Conservation (phyloP, 2,888 invertebrate genomes). For the Cerceris ruficornis region DNA sequence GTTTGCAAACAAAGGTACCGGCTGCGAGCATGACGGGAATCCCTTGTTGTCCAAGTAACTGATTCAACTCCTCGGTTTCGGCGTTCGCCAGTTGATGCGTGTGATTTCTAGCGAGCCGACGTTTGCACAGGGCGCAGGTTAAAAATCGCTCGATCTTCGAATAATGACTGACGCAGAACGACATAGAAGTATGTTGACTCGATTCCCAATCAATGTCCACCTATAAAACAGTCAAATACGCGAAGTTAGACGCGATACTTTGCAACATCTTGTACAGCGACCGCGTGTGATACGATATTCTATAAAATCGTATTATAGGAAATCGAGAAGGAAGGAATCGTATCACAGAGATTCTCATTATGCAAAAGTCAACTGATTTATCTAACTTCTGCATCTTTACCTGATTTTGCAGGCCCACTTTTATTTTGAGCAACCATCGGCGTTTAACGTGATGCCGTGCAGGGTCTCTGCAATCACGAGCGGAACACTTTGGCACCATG, state of each 20-base stretch:
- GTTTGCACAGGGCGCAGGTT: slow-evolving; percentile 90
- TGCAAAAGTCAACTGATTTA: too few species aligned
- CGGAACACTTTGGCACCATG: slow-evolving; percentile 77
- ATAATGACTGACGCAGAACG: slow-evolving; percentile 86
- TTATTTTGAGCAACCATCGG: slow-evolving; percentile 80
- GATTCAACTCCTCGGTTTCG: slow-evolving; percentile 83
- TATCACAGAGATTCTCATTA: too few species aligned
- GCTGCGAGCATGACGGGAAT: slow-evolving; percentile 87
- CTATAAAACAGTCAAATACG: slow-evolving; percentile 61
- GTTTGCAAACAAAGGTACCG: slow-evolving; percentile 90
- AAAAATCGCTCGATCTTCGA: slow-evolving; percentile 88
- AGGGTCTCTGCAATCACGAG: slow-evolving; percentile 77
- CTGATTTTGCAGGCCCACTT: slow-evolving; percentile 76
- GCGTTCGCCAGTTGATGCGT: slow-evolving; percentile 87
- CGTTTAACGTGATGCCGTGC: slow-evolving; percentile 80
- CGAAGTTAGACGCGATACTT: not conserved
- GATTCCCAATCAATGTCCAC: slow-evolving; percentile 82
- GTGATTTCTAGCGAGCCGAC: slow-evolving; percentile 89
- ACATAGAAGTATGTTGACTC: slow-evolving; percentile 78
- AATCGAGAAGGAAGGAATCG: not conserved
- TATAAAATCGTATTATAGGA: not conserved
- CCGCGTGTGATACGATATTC: too few species aligned
- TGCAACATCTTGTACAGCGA: too few species aligned
- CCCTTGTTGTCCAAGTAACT: slow-evolving; percentile 84
- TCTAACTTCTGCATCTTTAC: slow-evolving; percentile 51